Evolutionary conservation across 2,797 vertebrate genomes (phyloP).

Genomic region (Margarornis squamiger): DNA sequence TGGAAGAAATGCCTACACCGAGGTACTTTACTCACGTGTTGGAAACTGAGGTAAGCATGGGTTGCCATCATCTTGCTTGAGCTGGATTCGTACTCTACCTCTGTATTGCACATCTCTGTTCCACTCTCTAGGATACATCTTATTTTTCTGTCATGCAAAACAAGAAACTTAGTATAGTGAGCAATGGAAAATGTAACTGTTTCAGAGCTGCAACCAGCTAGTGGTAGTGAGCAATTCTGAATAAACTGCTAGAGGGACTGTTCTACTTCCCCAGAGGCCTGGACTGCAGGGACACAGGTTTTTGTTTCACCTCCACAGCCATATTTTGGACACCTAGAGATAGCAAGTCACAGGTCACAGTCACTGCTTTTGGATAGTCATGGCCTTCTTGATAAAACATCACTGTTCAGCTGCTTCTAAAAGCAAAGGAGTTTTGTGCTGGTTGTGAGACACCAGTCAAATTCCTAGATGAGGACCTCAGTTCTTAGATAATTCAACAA

Average conservation of each 20-base stretch:
- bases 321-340: background rate
- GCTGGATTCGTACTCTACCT: slow-evolving; percentile 90
- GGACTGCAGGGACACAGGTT: background rate
- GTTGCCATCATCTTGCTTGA: slow-evolving; percentile 88
- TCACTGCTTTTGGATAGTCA: background rate
- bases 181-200: background rate
- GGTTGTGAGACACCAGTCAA: background rate
- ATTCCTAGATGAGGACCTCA: background rate
- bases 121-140: slow-evolving; percentile 95
- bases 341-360: background rate
- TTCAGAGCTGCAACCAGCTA: background rate
- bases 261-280: background rate
- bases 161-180: background rate
- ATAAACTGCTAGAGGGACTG: background rate
- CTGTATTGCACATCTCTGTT: slow-evolving; percentile 91
- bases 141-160: slow-evolving; percentile 79
- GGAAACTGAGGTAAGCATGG: slow-evolving; percentile 87
- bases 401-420: background rate
- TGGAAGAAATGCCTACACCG: background rate
- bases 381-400: background rate
- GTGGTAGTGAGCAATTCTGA: background rate
- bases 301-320: background rate
- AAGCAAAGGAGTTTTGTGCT: background rate
- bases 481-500: background rate
- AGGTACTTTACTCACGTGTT: slow-evolving; percentile 83